These are phyloP conservation scores for Erinaceus europaeus DNA, from an alignment of 2,113 vertebrate species.

Conservation along the genomic window DNA sequence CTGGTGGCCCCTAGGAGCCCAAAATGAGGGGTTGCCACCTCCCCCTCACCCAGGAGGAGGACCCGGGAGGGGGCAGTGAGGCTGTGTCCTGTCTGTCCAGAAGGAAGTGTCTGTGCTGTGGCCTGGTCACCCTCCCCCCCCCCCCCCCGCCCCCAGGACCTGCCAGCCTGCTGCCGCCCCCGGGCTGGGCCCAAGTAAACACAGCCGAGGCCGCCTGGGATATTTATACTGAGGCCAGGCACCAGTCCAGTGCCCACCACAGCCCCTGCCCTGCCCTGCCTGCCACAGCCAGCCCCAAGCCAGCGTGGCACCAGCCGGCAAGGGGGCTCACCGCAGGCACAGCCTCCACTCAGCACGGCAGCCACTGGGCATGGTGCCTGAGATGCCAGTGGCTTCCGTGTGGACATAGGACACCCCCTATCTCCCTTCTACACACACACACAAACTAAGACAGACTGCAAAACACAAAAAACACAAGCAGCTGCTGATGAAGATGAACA, in stretches of 20 bases:
- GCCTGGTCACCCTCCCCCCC: slow-evolving; percentile 63
- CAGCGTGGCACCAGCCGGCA: slow-evolving; percentile 71
- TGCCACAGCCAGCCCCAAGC: slow-evolving; percentile 57
- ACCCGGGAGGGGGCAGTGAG: background rate
- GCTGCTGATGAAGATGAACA: background rate
- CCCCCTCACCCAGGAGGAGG: background rate
- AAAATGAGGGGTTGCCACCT: slow-evolving; percentile 6
- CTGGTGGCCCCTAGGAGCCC: slow-evolving; percentile 25
- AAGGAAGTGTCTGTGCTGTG: slow-evolving; percentile 68
- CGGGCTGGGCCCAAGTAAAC: slow-evolving; percentile 64
- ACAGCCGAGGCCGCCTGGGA: slow-evolving; percentile 55
- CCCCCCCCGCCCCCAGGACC: slow-evolving; percentile 52
- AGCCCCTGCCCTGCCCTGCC: slow-evolving; percentile 74
- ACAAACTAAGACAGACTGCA: too few species aligned
- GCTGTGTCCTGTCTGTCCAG: slow-evolving; percentile 59
- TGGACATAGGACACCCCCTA: background rate
- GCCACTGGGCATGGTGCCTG: background rate
- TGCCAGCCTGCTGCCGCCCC: slow-evolving; percentile 57
- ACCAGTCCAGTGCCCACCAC: slow-evolving; percentile 71
- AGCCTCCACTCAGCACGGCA: slow-evolving; percentile 16
- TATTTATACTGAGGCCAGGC: slow-evolving; percentile 73
- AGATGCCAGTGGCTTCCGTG: background rate
- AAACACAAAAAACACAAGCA: background rate
- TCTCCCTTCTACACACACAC: background rate
- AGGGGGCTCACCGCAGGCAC: slow-evolving; percentile 24